Evolutionary conservation across 2,113 vertebrate genomes (phyloP).

Genomic region (Lucifuga dentata): DNA sequence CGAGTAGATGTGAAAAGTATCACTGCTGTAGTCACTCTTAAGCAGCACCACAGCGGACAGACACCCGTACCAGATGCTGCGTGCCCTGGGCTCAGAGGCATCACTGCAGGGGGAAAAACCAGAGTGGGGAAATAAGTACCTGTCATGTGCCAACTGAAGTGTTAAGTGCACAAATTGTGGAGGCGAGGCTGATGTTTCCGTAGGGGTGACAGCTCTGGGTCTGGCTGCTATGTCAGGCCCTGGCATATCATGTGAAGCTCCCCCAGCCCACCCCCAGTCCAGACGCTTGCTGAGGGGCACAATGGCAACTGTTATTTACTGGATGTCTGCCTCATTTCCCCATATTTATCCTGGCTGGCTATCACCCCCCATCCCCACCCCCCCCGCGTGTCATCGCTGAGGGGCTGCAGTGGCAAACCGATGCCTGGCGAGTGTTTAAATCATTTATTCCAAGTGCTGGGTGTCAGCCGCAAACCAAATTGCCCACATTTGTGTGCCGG

Average conservation of each 20-base stretch:
- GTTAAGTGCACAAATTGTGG: constrained; percentile 84
- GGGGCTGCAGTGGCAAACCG: constrained; percentile 76
- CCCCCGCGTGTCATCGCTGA: constrained; percentile 68
- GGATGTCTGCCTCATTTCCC: constrained; percentile 83
- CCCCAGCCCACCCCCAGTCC: constrained; percentile 35
- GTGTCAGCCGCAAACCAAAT: constrained; percentile 77
- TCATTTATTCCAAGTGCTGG: constrained; percentile 74
- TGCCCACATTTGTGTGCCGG: constrained; percentile 48
- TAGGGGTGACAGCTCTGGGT: constrained; percentile 80
- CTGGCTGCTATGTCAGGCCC: constrained; percentile 75
- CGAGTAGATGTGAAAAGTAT: constrained; percentile 64
- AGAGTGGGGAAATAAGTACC: constrained; percentile 81
- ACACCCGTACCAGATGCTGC: constrained; percentile 73
- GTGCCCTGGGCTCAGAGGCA: constrained; percentile 69
- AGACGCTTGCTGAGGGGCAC: constrained; percentile 71
- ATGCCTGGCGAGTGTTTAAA: constrained; percentile 78
- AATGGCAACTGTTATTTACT: constrained; percentile 83
- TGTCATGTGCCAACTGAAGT: constrained; percentile 84
- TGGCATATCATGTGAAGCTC: constrained; percentile 71
- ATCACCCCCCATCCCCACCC: constrained; percentile 52
- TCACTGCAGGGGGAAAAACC: constrained; percentile 65
- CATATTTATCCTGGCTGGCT: constrained; percentile 77
- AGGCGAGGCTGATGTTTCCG: constrained; percentile 81
- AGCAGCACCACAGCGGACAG: constrained; percentile 50
- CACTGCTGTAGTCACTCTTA: constrained; percentile 53